phyloP scores from a whole-genome alignment of 2,113 vertebrate genomes.

The Xenopus borealis region DNA sequence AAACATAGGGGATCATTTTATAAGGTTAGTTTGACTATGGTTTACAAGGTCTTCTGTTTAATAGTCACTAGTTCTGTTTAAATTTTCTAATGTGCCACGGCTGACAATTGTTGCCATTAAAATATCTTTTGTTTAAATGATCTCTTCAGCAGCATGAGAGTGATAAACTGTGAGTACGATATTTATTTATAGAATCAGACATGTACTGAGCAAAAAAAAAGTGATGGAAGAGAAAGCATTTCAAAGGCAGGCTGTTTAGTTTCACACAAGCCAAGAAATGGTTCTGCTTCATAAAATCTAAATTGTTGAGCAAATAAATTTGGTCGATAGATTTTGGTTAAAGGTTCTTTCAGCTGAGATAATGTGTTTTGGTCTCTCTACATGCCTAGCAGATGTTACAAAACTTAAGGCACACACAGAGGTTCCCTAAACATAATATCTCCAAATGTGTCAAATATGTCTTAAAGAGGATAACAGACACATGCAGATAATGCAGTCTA shows the following conservation, averaged over 20 bases:
- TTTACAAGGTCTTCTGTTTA: slow-evolving; percentile 53
- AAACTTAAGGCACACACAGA: too few species aligned
- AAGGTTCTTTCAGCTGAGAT: background rate
- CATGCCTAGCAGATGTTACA: background rate
- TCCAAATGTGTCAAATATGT: too few species aligned
- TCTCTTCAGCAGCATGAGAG: slow-evolving; percentile 58
- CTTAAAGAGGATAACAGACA: too few species aligned
- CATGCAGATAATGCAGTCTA: too few species aligned
- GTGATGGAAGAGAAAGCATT: background rate
- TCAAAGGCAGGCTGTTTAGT: background rate
- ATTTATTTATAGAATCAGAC: slow-evolving; percentile 61
- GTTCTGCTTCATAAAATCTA: slow-evolving; percentile 1
- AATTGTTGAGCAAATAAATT: background rate
- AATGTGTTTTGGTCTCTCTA: background rate
- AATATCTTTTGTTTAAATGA: slow-evolving; percentile 60
- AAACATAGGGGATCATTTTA: background rate
- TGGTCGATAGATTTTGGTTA: background rate
- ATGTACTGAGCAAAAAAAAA: background rate
- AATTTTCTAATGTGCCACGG: slow-evolving; percentile 52
- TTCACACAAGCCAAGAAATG: background rate
- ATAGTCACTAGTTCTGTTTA: slow-evolving; percentile 53
- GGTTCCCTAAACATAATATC: too few species aligned
- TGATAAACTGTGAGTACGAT: slow-evolving; percentile 57
- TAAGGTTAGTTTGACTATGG: slow-evolving; percentile 47
- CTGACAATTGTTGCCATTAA: slow-evolving; percentile 60